Base-by-base conservation (phyloP, 2,888 invertebrate species). In the Formica aserva region DNA sequence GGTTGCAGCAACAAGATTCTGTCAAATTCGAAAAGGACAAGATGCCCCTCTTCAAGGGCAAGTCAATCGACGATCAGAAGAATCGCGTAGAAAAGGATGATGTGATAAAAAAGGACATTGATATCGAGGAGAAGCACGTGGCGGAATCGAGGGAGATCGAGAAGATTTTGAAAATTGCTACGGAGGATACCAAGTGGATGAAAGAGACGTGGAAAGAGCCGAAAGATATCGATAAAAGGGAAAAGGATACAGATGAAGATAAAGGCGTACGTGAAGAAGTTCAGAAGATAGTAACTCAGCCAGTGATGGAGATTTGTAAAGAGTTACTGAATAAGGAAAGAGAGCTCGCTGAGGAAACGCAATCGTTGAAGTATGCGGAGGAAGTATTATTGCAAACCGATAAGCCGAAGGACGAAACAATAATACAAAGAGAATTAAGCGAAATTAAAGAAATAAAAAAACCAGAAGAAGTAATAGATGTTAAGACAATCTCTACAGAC, bases 21-120 rank as follows among this genome's bases (percentile, higher is more conserved):
- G 11, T 75, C 3, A 90, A 87, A 11, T 86, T 88, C 1, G 88
- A 89, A n/a, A 92, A 88, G 35, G 92, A 91, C 6, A 86, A 67
- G 32, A 2, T 8, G n/a, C 6, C 52, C 0, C 0, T 15, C 1
- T 57, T 45, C 11, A 85, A 26, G 29, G 13, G 11, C 18, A 89
- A 76, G 13, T 29, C 52, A 9, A 83, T 72, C 18, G 82, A 83
- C 9, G 85, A 84, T 29, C 65, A 85, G 18, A 67, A 75, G 4
- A 55, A 0, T 32, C 32, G 8, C 4, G 41, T 4, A 45, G 82
- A 84, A 38, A 83, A 75, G 26, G 2, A 4, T 18, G 83, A 84
- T 18, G 26, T 48, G 32, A 48, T 62, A 3, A 78, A 52, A 4
- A 83, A 83, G 4, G 82, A 67, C 22, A n/a, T 62, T 0, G 87